Base-by-base conservation (phyloP, 2,888 invertebrate species). In the Drosophila anomalipes region DNA sequence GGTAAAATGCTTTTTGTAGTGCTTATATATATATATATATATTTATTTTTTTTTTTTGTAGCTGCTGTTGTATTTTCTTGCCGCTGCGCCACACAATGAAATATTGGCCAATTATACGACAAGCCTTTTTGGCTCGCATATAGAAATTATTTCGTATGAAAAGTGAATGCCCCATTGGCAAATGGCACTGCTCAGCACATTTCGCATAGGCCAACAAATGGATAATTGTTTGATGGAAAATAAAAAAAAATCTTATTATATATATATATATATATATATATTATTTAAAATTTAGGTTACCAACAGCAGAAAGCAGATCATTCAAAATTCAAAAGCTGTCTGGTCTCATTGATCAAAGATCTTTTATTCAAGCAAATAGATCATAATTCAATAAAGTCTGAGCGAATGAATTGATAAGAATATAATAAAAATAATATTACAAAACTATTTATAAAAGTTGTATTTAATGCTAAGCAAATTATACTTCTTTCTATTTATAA, bases 91-190 rank as follows among this genome's bases (percentile, higher is more conserved):
- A 73, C 64, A 86, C 80, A 85, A 86, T 82, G 82, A 82, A 80
- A 76, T 83, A 74, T 82, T 82, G 71, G 79, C 76, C 85, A 86
- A 81, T 86, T 86, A 82, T 74, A 83, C 61, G 67, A 63, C 78
- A 77, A 76, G 61, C 56, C 35, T 64, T 70, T 65, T 66, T 69
- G 71, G 78, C 41, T 52, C 66, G 70, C 70, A 78, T 68, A 71
- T 70, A 74, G 76, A 78, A 73, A 78, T 69, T 62, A 74, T 62
- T 83, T 77, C 72, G 70, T 70, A 71, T 70, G 68, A 79, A 83
- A 86, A 81, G 84, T 86, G 86, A 84, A 85, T 86, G 82, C 83
- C 75, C 68, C 70, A 61, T 35, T 67, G 54, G 39, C 39, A 63
- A 33, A 47, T 57, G 53, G 26, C 33, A 47, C 32, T 30, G 33